phyloP scores from a whole-genome alignment of 2,113 vertebrate species.

The Aythya baeri region DNA sequence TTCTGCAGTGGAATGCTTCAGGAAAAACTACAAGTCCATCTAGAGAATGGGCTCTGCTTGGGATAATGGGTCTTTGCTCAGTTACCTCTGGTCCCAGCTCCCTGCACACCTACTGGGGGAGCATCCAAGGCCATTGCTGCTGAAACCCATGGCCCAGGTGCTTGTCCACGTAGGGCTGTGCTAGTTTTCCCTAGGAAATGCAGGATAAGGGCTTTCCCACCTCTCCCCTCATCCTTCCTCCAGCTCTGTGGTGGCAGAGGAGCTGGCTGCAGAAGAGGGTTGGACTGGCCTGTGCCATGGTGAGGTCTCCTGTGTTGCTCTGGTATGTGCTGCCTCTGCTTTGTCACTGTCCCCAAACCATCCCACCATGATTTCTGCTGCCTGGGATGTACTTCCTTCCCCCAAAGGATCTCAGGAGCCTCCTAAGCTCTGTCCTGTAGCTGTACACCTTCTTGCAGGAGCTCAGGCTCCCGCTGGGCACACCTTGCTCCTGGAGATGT shows the following conservation, averaged over 20 bases:
- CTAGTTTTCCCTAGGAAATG: neutral
- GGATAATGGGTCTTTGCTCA: accelerated
- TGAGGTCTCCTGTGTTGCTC: neutral
- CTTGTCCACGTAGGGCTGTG: neutral
- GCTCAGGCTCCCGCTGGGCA: neutral
- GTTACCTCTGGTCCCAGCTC: neutral
- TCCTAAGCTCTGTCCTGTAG: accelerated
- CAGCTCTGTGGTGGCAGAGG: neutral
- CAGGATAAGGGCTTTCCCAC: neutral
- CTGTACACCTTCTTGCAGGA: neutral
- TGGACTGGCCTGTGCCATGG: accelerated
- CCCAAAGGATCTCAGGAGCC: neutral
- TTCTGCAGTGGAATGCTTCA: neutral
- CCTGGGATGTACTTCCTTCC: neutral
- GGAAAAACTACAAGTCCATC: neutral
- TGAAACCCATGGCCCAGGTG: neutral
- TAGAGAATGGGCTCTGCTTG: neutral
- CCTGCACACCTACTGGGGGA: accelerated
- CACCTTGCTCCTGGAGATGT: neutral
- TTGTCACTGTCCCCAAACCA: neutral
- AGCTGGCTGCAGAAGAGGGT: neutral
- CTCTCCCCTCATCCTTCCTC: neutral
- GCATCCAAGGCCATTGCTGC: neutral
- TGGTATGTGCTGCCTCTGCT: neutral
- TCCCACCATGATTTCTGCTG: neutral